A percentile compares a stretch with the other conserved stretches of the same genome.
Conservation (phyloP, 1,140 invertebrate species). For the Paraescarpia echinospica region DNA sequence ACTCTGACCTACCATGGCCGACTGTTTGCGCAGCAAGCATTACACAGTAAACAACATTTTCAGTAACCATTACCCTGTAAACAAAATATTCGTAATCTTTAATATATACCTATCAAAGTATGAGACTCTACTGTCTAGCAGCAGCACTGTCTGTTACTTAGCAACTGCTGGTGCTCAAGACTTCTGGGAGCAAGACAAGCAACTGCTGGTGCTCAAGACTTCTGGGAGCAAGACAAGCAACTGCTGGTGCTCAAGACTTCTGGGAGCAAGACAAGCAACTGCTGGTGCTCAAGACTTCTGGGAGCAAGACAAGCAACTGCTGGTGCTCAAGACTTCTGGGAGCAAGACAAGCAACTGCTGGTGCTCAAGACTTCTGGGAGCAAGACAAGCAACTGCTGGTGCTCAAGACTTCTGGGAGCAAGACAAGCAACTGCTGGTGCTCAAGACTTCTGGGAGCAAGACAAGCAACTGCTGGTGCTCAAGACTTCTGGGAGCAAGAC, state of each 20-base stretch:
- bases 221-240: neutral
- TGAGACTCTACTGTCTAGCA: neutral
- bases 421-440: too few relatives aligned
- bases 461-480: too few relatives aligned
- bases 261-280: neutral
- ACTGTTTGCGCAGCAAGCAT: neutral
- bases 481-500: too few relatives aligned
- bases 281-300: neutral
- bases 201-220: neutral
- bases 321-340: too few relatives aligned
- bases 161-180: neutral
- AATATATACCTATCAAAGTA: neutral
- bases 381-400: too few relatives aligned
- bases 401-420: too few relatives aligned
- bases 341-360: too few relatives aligned
- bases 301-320: too few relatives aligned
- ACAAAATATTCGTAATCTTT: neutral
- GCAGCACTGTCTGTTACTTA: neutral
- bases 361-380: too few relatives aligned
- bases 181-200: neutral
- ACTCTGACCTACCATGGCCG: too few relatives aligned
- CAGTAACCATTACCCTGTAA: neutral
- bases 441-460: too few relatives aligned
- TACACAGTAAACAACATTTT: neutral
- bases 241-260: neutral